A percentile compares a stretch with the other conserved stretches of the same genome.
phyloP scores from a whole-genome alignment of 2,797 vertebrate genomes.

The Scleropages formosus region DNA sequence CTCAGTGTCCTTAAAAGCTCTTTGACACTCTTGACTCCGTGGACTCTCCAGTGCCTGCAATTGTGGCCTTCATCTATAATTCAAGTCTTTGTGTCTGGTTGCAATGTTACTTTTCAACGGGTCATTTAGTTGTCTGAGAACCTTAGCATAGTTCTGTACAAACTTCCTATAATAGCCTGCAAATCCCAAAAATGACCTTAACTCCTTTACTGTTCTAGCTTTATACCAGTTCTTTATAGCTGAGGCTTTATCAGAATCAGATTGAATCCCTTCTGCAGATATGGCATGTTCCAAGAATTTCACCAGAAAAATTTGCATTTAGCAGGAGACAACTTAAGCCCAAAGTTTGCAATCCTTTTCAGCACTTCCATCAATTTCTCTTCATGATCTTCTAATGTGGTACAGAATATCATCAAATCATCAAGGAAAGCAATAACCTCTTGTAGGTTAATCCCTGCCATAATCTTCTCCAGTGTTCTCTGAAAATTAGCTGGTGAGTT shows the following conservation, averaged over 20 bases:
- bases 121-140: slow-evolving; percentile 25
- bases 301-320: slow-evolving; percentile 35
- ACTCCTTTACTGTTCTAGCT: slow-evolving; percentile 22
- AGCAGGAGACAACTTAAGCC: slow-evolving; percentile 28
- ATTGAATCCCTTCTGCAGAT: slow-evolving; percentile 32
- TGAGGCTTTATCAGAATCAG: slow-evolving; percentile 30
- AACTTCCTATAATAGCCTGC: slow-evolving; percentile 24
- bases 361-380: slow-evolving; percentile 32
- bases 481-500: slow-evolving; percentile 38
- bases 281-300: slow-evolving; percentile 36
- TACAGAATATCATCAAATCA: slow-evolving; percentile 32
- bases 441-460: slow-evolving; percentile 35
- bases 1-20: neutral
- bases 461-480: slow-evolving; percentile 35
- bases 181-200: slow-evolving; percentile 24
- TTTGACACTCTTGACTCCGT: slow-evolving; percentile 6
- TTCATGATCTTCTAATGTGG: slow-evolving; percentile 34
- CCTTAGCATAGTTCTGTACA: slow-evolving; percentile 20
- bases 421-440: slow-evolving; percentile 35
- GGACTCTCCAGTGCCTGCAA: neutral
- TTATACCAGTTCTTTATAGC: slow-evolving; percentile 18
- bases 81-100: neutral
- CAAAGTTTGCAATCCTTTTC: slow-evolving; percentile 13
- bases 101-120: slow-evolving; percentile 20
- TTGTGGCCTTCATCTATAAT: neutral